phyloP scores from a whole-genome alignment of 2,888 invertebrate species.

The Linnaemya vulpina region DNA sequence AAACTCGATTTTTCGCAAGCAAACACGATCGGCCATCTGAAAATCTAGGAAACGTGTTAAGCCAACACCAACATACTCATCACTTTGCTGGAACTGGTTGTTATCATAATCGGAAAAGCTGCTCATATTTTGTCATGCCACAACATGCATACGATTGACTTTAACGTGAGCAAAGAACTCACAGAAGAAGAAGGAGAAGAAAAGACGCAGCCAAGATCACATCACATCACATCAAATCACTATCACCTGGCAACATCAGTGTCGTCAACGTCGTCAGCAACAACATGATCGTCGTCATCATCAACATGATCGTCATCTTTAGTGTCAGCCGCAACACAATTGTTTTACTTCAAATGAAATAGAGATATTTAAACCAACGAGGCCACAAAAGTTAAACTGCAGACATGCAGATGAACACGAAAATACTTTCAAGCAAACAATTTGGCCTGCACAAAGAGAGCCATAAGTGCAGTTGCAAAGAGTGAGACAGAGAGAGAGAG shows the following conservation, averaged over 20 bases:
- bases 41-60: slow-evolving; percentile 57
- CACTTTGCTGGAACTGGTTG: not conserved
- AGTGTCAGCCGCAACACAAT: slow-evolving; percentile 52
- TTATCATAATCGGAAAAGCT: not conserved
- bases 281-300: slow-evolving; percentile 10
- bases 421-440: no score
- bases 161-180: slow-evolving; percentile 36
- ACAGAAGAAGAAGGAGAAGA: not conserved
- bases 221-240: slow-evolving; percentile 12
- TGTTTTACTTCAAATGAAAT: slow-evolving; percentile 50
- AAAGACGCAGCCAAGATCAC: not conserved
- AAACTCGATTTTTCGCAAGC: slow-evolving; percentile 18
- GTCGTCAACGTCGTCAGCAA: slow-evolving; percentile 2
- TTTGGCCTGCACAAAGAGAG: not conserved
- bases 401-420: no score
- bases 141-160: slow-evolving; percentile 6
- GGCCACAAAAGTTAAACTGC: slow-evolving; percentile 41
- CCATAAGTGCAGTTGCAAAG: not conserved
- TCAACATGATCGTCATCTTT: slow-evolving; percentile 27
- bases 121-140: slow-evolving; percentile 59
- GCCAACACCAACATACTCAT: slow-evolving; percentile 20
- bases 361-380: slow-evolving; percentile 48
- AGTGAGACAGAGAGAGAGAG: not conserved
- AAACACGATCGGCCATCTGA: slow-evolving; percentile 18
- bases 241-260: slow-evolving; percentile 32